phyloP scores from a whole-genome alignment of 2,888 invertebrate genomes.

The Dyspetes luteomarginatus region DNA sequence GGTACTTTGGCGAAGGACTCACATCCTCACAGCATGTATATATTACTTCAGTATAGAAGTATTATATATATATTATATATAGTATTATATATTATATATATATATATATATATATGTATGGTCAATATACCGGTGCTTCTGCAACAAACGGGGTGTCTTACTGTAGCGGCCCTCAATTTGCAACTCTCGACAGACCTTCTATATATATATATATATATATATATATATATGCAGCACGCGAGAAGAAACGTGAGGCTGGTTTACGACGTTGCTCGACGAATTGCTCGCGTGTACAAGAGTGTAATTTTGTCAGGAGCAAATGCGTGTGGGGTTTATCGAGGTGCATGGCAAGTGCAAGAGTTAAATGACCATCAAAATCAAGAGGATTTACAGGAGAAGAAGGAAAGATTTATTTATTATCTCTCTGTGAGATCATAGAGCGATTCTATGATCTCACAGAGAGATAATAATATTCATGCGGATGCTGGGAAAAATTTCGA shows the following conservation, averaged over 20 bases:
- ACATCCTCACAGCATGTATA: slow-evolving; percentile 19
- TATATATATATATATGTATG: not conserved
- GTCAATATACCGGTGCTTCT: slow-evolving; percentile 34
- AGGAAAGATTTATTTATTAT: slow-evolving; percentile 31
- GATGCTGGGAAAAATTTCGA: slow-evolving; percentile 21
- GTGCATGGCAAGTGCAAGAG: slow-evolving; percentile 46
- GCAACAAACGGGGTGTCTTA: slow-evolving; percentile 40
- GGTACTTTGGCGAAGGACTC: slow-evolving; percentile 9
- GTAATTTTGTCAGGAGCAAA: slow-evolving; percentile 54
- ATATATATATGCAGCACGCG: not conserved
- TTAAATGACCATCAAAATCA: slow-evolving; percentile 16
- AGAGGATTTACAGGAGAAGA: slow-evolving; percentile 4
- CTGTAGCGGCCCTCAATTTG: slow-evolving; percentile 23
- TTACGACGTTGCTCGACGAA: slow-evolving; percentile 55
- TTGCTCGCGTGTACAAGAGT: slow-evolving; percentile 37
- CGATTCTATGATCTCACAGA: slow-evolving; percentile 24
- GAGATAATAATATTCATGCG: not conserved
- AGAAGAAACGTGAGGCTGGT: slow-evolving; percentile 28
- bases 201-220: too few species aligned
- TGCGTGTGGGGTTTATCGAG: not conserved
- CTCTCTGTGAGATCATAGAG: slow-evolving; percentile 26
- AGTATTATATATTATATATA: too few species aligned
- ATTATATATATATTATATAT: too few species aligned
- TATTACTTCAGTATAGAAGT: slow-evolving; percentile 32
- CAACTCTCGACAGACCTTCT: slow-evolving; percentile 34